Evolutionary conservation across 2,888 invertebrate genomes (phyloP).

Genomic region (Aphodius sticticus): DNA sequence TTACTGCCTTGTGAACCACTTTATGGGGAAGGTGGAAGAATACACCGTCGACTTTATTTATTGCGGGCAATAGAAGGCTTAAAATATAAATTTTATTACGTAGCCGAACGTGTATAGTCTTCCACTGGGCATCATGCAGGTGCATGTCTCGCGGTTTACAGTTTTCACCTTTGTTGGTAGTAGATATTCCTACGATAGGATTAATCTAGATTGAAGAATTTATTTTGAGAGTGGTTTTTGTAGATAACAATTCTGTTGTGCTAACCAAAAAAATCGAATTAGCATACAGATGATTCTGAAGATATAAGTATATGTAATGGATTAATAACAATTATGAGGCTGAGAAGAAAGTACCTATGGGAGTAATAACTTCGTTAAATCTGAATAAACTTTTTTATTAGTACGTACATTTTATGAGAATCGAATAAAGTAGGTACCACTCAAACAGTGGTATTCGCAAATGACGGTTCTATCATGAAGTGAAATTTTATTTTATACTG

Average conservation of each 20-base stretch:
- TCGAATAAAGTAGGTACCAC: too few species aligned
- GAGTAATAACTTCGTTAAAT: too few species aligned
- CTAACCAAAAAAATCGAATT: too few species aligned
- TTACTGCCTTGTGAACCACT: slow-evolving; percentile 32
- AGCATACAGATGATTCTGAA: too few species aligned
- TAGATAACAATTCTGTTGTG: not conserved
- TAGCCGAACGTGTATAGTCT: slow-evolving; percentile 19
- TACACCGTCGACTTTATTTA: slow-evolving; percentile 28
- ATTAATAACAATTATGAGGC: too few species aligned
- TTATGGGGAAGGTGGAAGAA: slow-evolving; percentile 25
- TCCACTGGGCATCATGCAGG: slow-evolving; percentile 14
- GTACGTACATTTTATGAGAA: too few species aligned
- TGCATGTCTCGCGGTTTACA: slow-evolving; percentile 12
- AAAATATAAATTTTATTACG: slow-evolving; percentile 32
- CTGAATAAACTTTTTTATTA: too few species aligned
- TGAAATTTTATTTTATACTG: too few species aligned
- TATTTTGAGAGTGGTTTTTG: not conserved
- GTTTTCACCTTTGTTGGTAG: slow-evolving; percentile 11
- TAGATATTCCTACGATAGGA: not conserved
- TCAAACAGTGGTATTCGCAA: too few species aligned
- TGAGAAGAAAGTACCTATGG: too few species aligned
- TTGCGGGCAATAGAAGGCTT: slow-evolving; percentile 32
- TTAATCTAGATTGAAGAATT: not conserved
- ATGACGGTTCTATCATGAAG: too few species aligned
- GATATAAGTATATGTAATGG: too few species aligned